phyloP scores from a whole-genome alignment of 2,888 invertebrate genomes.

The Thereva nobilitata region DNA sequence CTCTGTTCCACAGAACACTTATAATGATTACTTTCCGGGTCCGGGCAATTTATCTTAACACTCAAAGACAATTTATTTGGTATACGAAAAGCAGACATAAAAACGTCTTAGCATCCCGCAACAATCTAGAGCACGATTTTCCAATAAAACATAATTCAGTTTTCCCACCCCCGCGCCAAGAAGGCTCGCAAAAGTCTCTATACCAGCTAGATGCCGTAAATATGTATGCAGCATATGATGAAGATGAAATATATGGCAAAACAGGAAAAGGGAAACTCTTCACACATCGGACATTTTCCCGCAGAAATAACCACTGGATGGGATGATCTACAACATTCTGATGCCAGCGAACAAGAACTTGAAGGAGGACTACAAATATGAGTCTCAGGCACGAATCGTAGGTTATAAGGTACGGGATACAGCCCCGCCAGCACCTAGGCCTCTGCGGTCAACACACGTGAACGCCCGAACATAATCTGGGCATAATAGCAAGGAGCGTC shows the following conservation, averaged over 20 bases:
- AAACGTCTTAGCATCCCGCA: slow-evolving; percentile 23
- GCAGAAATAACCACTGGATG: slow-evolving; percentile 12
- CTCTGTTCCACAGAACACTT: slow-evolving; percentile 12
- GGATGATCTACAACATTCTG: slow-evolving; percentile 1
- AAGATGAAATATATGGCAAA: slow-evolving; percentile 17
- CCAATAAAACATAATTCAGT: slow-evolving; percentile 37
- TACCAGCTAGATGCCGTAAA: background rate
- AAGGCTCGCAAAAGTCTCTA: background rate
- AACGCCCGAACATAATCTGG: slow-evolving; percentile 20
- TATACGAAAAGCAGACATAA: slow-evolving; percentile 20
- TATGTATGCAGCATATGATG: slow-evolving; percentile 18
- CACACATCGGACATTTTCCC: slow-evolving; percentile 1
- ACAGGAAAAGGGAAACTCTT: slow-evolving; percentile 2
- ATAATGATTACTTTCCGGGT: slow-evolving; percentile 10
- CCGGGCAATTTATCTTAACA: slow-evolving; percentile 14
- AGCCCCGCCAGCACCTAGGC: background rate
- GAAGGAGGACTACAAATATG: slow-evolving; percentile 1
- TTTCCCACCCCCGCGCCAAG: background rate
- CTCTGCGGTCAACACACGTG: slow-evolving; percentile 3
- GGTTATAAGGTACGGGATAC: background rate
- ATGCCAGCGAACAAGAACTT: background rate
- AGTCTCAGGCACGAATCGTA: slow-evolving; percentile 1
- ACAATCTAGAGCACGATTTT: slow-evolving; percentile 32
- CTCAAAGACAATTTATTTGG: slow-evolving; percentile 17
- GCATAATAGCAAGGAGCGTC: slow-evolving; percentile 23